Percentiles rank a stretch among this genome's conserved stretches.
phyloP scores from a whole-genome alignment of 2,888 invertebrate genomes.

The Xanthorhoe spadicearia region DNA sequence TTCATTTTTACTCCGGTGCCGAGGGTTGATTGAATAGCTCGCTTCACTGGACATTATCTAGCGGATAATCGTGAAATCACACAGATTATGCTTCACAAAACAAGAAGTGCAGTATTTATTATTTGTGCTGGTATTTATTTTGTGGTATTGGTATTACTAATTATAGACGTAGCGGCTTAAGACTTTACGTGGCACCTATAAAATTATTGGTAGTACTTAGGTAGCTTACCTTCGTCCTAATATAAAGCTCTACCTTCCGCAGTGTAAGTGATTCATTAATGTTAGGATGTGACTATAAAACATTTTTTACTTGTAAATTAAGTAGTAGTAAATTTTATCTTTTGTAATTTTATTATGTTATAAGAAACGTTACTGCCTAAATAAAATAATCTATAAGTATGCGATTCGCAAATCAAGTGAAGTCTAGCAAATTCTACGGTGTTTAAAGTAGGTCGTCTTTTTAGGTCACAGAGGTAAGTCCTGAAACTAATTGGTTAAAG shows the following conservation, averaged over 20 bases:
- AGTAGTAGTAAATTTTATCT: no score
- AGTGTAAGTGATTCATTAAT: no score
- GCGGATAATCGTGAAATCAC: constrained; percentile 17
- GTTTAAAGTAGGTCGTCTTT: constrained; percentile 28
- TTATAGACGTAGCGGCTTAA: no score
- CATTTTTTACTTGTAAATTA: not conserved
- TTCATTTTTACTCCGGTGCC: constrained; percentile 59
- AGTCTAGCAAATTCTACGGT: constrained; percentile 18
- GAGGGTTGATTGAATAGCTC: constrained; percentile 56
- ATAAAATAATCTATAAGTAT: not conserved
- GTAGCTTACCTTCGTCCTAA: no score
- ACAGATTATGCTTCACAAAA: not conserved
- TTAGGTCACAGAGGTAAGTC: constrained; percentile 34
- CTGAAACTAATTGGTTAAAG: constrained; percentile 37
- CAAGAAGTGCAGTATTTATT: not conserved
- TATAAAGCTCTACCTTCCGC: no score
- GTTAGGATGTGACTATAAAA: not conserved
- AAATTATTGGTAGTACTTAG: no score
- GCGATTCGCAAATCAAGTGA: constrained; percentile 7
- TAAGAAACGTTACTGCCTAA: not conserved
- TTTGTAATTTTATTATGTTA: no score
- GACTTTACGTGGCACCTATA: no score
- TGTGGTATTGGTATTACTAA: no score
- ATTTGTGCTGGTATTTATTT: no score
- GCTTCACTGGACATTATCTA: constrained; percentile 35